A percentile compares a stretch with the other conserved stretches of the same genome.
These are phyloP conservation scores for Prietella phreatophila DNA, from an alignment of 2,113 vertebrate species.

Conservation along the genomic window DNA sequence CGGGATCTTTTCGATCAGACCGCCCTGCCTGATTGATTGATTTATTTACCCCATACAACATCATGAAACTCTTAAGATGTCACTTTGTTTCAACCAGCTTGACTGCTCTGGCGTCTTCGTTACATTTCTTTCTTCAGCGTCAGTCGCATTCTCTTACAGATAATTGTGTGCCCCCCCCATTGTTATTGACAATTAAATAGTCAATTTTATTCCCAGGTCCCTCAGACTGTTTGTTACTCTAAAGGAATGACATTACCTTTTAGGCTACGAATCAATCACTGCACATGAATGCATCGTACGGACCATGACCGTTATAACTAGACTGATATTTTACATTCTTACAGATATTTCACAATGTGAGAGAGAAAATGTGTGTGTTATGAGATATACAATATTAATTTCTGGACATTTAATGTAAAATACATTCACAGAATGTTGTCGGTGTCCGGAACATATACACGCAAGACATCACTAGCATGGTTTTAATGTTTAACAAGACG, in stretches of 20 bases:
- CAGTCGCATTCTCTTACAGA: neutral
- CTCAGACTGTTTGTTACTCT: neutral
- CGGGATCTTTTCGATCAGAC: conserved; percentile 15
- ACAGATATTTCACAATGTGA: neutral
- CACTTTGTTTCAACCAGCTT: conserved; percentile 5
- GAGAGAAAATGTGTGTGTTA: neutral
- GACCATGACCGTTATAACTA: neutral
- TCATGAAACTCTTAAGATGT: neutral
- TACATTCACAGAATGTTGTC: neutral
- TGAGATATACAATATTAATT: neutral
- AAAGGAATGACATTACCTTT: neutral
- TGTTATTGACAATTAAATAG: no score
- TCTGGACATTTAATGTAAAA: neutral
- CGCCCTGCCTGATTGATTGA: neutral
- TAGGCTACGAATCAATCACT: neutral
- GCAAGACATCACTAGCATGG: neutral
- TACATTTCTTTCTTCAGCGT: neutral
- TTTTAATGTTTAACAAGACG: neutral
- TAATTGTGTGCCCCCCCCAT: neutral
- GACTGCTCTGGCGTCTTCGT: neutral
- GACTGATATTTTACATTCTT: neutral
- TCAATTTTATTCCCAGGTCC: neutral
- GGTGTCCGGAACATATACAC: neutral
- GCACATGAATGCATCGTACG: neutral
- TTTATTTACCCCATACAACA: neutral